phyloP scores from a whole-genome alignment of 2,113 vertebrate species.

The Ranitomeya imitator region DNA sequence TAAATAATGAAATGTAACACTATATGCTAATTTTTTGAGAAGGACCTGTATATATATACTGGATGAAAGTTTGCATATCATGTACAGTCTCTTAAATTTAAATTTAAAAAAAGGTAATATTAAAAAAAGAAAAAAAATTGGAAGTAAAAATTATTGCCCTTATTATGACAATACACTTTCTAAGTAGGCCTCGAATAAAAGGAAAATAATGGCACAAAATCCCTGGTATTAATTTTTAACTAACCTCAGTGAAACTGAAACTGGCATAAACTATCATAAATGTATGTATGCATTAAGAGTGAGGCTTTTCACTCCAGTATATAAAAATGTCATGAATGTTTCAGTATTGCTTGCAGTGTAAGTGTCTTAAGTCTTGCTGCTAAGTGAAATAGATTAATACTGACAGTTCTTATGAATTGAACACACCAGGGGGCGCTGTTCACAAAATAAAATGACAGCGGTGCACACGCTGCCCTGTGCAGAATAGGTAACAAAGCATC shows the following conservation, averaged over 20 bases:
- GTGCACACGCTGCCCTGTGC: neutral
- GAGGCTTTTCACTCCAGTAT: neutral
- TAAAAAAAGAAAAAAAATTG: too few species aligned
- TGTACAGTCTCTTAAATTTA: too few species aligned
- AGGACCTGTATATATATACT: too few species aligned
- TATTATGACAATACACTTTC: neutral
- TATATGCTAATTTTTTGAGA: too few species aligned
- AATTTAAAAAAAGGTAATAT: too few species aligned
- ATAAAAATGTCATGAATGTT: slow-evolving; percentile 5
- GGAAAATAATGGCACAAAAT: neutral
- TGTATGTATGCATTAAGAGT: neutral
- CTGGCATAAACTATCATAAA: neutral
- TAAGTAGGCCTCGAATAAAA: neutral
- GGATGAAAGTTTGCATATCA: too few species aligned
- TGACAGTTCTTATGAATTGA: slow-evolving; percentile 8
- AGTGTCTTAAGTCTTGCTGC: neutral
- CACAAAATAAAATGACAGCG: slow-evolving; percentile 35
- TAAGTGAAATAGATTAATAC: slow-evolving; percentile 22
- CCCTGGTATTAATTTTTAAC: neutral
- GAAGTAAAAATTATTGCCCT: too few species aligned
- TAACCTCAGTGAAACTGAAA: neutral
- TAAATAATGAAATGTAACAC: too few species aligned
- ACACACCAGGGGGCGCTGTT: slow-evolving; percentile 52
- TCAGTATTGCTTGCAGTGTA: neutral
- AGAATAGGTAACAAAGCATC: neutral